Evolutionary conservation across 2,888 invertebrate genomes (phyloP), one percentile per base, ranked within the genome.

Genomic region (Anthophora plumipes): DNA sequence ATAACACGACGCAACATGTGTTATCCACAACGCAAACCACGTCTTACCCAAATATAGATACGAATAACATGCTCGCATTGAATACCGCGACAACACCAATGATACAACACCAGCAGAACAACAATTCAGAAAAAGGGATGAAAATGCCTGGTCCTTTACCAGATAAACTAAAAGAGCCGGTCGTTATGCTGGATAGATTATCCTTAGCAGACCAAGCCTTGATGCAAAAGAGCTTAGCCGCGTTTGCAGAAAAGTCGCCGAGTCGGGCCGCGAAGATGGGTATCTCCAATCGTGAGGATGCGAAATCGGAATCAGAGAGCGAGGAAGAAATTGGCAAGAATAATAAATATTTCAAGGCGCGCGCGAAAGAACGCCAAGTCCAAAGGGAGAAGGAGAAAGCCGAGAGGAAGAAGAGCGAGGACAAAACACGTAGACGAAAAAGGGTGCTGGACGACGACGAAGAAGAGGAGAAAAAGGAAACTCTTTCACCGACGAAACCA

Each of bases 151-250:
- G 89, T 8, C 88, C 91, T 37, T 74, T 88, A 25, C 80, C 86
- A 31, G 91, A 91, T 48, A 92, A 89, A 52, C 91, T 95, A 85
- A 94, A 94, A 85, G 95, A 95, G 91, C 95, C 96, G 50, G 94
- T 96, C 68, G 95, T 96, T 39, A 94, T 95, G 93, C 91, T 96
- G 66, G 95, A 95, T 87, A 94, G 95, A 90, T 92, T 96, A 85
- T 95, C 95, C 25, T 93, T 92, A 12, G 93, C 95, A 90, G 96
- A 96, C 91, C 95, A 95, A 89, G 94, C 94, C 67, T 91, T 95
- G 59, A 95, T 96, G 94, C 95, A 96, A 88, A 95, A 95, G 89
- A 96, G 96, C 93, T 92, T 96, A 84, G 94, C 94, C 84, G 95
- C 95, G 86, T 96, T 96, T 92, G 95, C 94, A 73, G 95, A 96